These are phyloP conservation scores for Ceyx erithaca DNA, from an alignment of 2,797 vertebrate species.

Conservation along the genomic window DNA sequence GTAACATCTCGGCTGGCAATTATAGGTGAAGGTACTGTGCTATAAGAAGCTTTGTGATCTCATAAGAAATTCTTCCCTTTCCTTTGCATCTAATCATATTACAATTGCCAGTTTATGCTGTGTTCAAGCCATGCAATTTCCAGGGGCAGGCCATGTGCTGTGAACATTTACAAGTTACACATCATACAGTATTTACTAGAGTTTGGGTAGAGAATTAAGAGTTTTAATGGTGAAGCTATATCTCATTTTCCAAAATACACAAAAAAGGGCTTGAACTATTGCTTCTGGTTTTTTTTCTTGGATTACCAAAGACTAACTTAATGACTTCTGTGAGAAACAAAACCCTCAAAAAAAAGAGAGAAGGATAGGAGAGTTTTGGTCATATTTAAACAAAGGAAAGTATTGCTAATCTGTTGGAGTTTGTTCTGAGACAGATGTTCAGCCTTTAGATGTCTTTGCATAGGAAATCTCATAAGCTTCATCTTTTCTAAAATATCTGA, in stretches of 20 bases:
- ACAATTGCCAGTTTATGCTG: neutral
- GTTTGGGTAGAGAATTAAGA: neutral
- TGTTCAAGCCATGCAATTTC: neutral
- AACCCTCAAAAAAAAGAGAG: neutral
- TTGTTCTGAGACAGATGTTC: neutral
- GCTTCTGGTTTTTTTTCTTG: neutral
- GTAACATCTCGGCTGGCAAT: slow-evolving; percentile 32
- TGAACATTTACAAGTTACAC: neutral
- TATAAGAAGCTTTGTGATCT: slow-evolving; percentile 69
- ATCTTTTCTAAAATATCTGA: neutral
- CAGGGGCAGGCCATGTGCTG: neutral
- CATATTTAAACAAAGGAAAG: neutral
- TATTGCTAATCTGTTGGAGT: neutral
- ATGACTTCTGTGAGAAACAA: neutral
- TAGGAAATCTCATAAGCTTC: neutral
- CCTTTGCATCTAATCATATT: slow-evolving; percentile 2
- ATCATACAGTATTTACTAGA: neutral
- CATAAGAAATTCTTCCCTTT: slow-evolving; percentile 36
- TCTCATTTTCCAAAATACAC: neutral
- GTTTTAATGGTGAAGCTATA: neutral
- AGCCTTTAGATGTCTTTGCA: neutral
- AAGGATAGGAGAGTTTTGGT: neutral
- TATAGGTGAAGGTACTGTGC: slow-evolving; percentile 13
- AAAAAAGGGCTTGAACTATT: neutral
- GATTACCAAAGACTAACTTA: slow-evolving; percentile 8